Evolutionary conservation across 2,797 vertebrate species (phyloP).

Genomic region (Epinephelus malabaricus): DNA sequence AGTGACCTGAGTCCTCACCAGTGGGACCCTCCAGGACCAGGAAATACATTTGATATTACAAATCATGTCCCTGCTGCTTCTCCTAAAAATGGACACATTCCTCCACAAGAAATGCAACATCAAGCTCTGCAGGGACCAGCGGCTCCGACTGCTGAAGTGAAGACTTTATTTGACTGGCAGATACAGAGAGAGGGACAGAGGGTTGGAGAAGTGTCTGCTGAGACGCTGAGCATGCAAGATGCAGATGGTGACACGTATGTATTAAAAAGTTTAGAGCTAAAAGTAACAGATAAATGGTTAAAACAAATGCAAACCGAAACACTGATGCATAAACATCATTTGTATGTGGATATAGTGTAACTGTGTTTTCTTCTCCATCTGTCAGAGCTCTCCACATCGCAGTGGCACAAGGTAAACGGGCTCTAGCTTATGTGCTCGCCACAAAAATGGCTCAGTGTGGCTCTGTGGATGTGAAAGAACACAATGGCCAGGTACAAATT

Average conservation of each 20-base stretch:
- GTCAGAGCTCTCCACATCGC: slow-evolving; percentile 94
- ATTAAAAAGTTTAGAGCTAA: not conserved
- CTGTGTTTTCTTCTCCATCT: not conserved
- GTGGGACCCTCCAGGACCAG: not conserved
- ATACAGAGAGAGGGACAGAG: slow-evolving; percentile 91
- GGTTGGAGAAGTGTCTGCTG: slow-evolving; percentile 83
- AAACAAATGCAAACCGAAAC: not conserved
- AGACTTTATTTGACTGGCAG: slow-evolving; percentile 96
- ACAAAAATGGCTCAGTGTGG: slow-evolving; percentile 89
- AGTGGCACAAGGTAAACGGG: slow-evolving; percentile 93
- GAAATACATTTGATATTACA: accelerated
- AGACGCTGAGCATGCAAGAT: slow-evolving; percentile 88
- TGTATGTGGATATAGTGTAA: not conserved
- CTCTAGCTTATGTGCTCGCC: slow-evolving; percentile 92
- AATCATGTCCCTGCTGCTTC: not conserved
- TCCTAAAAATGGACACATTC: not conserved
- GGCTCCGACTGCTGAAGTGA: not conserved
- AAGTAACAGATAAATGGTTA: too few relatives aligned
- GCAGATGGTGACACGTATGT: slow-evolving; percentile 96
- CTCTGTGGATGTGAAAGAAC: slow-evolving; percentile 92
- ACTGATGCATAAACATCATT: too few relatives aligned
- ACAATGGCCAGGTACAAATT: slow-evolving; percentile 91
- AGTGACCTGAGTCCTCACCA: not conserved
- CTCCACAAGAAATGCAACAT: not conserved
- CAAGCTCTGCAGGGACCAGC: not conserved